These are phyloP conservation scores for Ophioderma brevispina DNA, from an alignment of 35 echinoderm and acorn worm species.

Conservation along the genomic window DNA sequence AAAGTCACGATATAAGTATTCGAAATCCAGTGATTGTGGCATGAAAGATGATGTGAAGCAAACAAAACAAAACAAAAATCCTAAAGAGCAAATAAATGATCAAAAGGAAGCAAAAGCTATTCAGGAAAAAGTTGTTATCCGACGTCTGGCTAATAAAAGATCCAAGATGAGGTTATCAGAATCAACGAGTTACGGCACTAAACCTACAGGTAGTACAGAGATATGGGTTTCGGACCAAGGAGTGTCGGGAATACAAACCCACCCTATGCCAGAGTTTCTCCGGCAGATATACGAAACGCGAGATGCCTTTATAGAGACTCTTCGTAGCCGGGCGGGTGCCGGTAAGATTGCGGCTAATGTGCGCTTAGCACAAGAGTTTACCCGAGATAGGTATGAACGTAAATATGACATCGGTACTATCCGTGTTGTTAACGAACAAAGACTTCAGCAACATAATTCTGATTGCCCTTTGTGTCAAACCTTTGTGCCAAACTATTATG, in stretches of 20 bases:
- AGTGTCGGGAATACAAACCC: not conserved
- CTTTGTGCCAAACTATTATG: constrained; percentile 31
- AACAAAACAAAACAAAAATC: not conserved
- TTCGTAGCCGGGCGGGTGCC: not conserved
- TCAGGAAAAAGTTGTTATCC: constrained; percentile 3
- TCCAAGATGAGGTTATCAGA: not conserved
- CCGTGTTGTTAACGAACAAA: not conserved
- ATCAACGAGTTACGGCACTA: not conserved
- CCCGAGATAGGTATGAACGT: not conserved
- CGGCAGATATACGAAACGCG: not conserved
- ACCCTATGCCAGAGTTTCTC: not conserved
- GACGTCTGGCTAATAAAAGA: constrained; percentile 16
- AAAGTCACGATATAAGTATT: too few relatives aligned
- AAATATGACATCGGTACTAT: not conserved
- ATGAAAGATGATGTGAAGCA: not conserved
- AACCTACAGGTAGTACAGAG: not conserved
- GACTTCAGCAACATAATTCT: not conserved
- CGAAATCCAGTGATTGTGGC: too few relatives aligned
- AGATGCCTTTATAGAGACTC: not conserved
- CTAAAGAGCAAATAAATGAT: too few relatives aligned
- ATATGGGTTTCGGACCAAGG: not conserved
- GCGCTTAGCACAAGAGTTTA: constrained; percentile 2
- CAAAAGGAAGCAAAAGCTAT: too few relatives aligned
- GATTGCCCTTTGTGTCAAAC: constrained; percentile 38
- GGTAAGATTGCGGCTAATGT: not conserved